Base-by-base conservation (phyloP, 2,888 invertebrate species). In the Xanthostigma xanthostigma region DNA sequence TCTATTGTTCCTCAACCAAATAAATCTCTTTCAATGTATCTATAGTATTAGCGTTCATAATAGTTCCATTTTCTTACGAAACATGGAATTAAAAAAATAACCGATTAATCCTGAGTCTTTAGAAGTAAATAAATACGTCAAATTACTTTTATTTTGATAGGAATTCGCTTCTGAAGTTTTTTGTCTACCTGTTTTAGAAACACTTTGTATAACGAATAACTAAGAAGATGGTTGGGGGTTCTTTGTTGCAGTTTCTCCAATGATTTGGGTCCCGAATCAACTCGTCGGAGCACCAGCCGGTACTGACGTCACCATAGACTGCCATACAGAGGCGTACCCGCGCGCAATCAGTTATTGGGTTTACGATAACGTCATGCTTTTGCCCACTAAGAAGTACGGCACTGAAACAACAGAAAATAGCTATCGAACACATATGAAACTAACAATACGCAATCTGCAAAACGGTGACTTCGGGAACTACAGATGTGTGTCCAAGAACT, bases 201-300 rank as follows among this genome's bases (percentile, higher is more conserved):
- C 27, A 27, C 27, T 27, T 27, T 27, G 6, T 27, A 27, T 27
- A 27, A 27, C 27, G 27, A 27, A 27, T 27, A 5, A 27, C 27
- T 27, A 27, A 6, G 27, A 27, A 27, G 27, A 27, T 27, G 27
- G 27, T 27, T 27, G 27, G 27, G 27, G 27, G 27, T 27, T 27
- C 56, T 58, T 56, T 54, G 51, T 70, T 72, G 27, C 72, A 92
- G 92, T 92, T 72, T 85, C 88, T 0, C 92, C 92, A 45, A 89
- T 91, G 87, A 90, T 92, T 64, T 91, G 88, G 85, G 90, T 92
- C 55, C 90, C 91, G 48, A 92, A 91, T 74, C 91, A 92, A 72
- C 74, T 92, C 68, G 90, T 92, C 53, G 91, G 92, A 2, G 91
- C 91, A 35, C 91, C 91, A 50, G 79, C 85, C 50, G 88, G 89